phyloP scores from a whole-genome alignment of 2,888 invertebrate species.

The Anagyrus pseudococci region DNA sequence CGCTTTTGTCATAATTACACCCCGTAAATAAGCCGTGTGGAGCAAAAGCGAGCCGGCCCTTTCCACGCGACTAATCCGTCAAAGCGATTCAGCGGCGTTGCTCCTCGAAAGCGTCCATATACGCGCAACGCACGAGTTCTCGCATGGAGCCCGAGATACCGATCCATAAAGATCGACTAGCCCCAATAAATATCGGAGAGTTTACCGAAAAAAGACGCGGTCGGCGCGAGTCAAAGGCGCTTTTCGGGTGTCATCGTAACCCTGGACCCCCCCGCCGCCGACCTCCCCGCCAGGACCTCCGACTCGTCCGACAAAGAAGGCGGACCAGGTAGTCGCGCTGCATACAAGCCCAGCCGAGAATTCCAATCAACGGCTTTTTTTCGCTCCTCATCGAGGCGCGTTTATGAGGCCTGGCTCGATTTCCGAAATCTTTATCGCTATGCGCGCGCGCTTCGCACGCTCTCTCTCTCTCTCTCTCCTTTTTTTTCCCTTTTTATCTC shows the following conservation, averaged over 20 bases:
- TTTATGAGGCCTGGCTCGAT: conserved; percentile 19
- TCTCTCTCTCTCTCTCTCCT: too few species aligned
- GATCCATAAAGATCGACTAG: conserved; percentile 19
- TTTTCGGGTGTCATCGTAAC: conserved; percentile 52
- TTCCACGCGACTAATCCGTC: conserved; percentile 15
- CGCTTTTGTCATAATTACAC: too few species aligned
- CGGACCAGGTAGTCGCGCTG: too few species aligned
- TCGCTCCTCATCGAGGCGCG: not conserved
- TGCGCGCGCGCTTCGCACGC: not conserved
- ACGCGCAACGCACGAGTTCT: not conserved
- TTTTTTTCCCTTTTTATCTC: too few species aligned
- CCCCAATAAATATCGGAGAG: conserved; percentile 56
- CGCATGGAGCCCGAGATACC: conserved; percentile 11
- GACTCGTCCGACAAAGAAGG: too few species aligned
- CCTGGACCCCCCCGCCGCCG: too few species aligned
- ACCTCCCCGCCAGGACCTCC: too few species aligned
- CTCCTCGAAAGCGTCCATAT: not conserved
- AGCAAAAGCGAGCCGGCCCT: too few species aligned
- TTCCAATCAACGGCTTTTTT: conserved; percentile 56
- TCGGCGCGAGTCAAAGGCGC: conserved; percentile 55
- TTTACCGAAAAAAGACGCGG: conserved; percentile 50
- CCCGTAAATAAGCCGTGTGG: too few species aligned
- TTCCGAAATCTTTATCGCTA: conserved; percentile 33
- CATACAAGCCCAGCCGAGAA: conserved; percentile 50
- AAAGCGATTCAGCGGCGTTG: conserved; percentile 17